Evolutionary conservation across 2,888 invertebrate species (phyloP), one percentile per base, ranked within the genome.

Genomic region (Aleiodes testaceus): DNA sequence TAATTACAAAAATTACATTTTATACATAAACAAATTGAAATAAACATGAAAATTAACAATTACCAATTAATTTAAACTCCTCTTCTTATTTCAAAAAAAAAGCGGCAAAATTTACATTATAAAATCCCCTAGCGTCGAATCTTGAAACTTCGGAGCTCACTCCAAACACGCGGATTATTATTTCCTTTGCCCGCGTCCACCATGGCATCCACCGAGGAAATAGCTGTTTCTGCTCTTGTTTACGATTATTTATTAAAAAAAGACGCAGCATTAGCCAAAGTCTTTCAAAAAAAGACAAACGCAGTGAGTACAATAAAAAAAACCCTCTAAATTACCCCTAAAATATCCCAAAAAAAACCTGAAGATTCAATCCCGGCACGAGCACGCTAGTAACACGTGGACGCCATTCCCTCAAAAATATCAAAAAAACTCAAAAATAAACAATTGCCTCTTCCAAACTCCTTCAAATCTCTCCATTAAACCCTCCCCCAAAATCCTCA

Each of bases 281-380:
- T 92, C 64, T 94, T 92, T 83, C 90, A 92, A 81, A 91, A 91
- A 80, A 93, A 93, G 88, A 91, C 92, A 1, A 94, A 94, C 85
- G 92, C 93, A 88, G 94, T 94, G 90, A 92, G 94, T 90, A 74
- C 53, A 6, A n/a, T 18, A 3, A 5, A 42, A 9, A 20, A n/a
- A n/a, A n/a, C n/a, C n/a, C n/a, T n/a, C n/a, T n/a, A n/a, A n/a
- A n/a, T n/a, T n/a, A n/a, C n/a, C n/a, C n/a, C n/a, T n/a, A n/a
- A n/a, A n/a, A n/a, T n/a, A n/a, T n/a, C 22, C 6, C 20, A 20
- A 45, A 68, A 73, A 52, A 20, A 20, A 20, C 4, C 4, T 14
- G 50, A 16, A 20, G 65, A 64, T 45, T 26, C 55, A 59, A 65
- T 74, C 65, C 74, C 76, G 75, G 74, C 63, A 59, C 47, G 22